Base-by-base conservation (phyloP, 2,888 invertebrate species). In the Zaprionus obscuricornis region DNA sequence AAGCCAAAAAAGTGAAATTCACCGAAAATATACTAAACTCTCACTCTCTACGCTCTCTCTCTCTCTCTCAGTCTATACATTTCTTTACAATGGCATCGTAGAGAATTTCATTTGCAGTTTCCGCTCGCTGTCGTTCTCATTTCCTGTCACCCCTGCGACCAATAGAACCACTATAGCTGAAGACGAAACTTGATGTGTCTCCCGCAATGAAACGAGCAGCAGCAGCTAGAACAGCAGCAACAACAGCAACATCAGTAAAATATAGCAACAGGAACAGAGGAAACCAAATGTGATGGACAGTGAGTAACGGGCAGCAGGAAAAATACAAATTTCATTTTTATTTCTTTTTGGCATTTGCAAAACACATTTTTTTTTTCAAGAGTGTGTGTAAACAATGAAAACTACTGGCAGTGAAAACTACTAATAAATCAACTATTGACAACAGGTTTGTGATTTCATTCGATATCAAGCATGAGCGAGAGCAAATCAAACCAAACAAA, bases 81-180 rank as follows among this genome's bases (percentile, higher is more conserved):
- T 8, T 6, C 20, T 8, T 16, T 14, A 22, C 29, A 26, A 33
- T 11, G 14, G 11, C 33, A 34, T 1, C 5, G 17, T 5, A 36
- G 6, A 22, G 14, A 34, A 37, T 51, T 52, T 50, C 33, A 43
- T 31, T 72, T 52, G 40, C 56, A 66, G 60, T 47, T 37, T 47
- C 22, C 50, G 45, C 3, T n/a, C n/a, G 16, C 10, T 26, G 40
- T 34, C 36, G 14, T 24, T 26, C 13, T 34, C 50, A 29, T 26
- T 46, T 52, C 40, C 45, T 18, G 33, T 31, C 46, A 46, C n/a
- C n/a, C n/a, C n/a, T n/a, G n/a, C n/a, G n/a, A n/a, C n/a, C n/a
- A n/a, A n/a, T n/a, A n/a, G n/a, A n/a, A n/a, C n/a, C n/a, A n/a
- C n/a, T n/a, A n/a, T n/a, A n/a, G n/a, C n/a, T n/a, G 33, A 8